Evolutionary conservation across 2,888 invertebrate species (phyloP), one percentile per base, ranked within the genome.

Genomic region (Lampropteryx suffumata): DNA sequence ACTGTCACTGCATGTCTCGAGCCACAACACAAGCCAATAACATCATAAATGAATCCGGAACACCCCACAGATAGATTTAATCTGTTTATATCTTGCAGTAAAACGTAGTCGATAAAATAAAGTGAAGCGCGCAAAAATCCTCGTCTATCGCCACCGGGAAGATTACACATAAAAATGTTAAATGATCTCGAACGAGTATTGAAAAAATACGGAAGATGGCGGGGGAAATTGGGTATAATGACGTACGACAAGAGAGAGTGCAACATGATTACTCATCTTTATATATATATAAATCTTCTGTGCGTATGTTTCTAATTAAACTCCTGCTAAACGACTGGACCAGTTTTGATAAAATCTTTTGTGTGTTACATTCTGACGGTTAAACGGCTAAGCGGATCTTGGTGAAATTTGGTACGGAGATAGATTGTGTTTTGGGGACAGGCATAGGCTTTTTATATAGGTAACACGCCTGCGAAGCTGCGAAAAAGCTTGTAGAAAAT

Each of bases 131-230:
- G 45, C 53, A 56, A 57, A 57, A 57, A 84, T 79, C 73, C 79
- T 82, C 76, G 81, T 79, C 85, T 82, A 84, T 86, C 84, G 81
- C 82, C 80, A 79, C 76, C 81, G 68, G 84, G 81, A 76, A 84
- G 85, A 88, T 89, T 88, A 89, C 86, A 89, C 89, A 89, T 89
- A 89, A 90, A 90, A 89, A 89, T 89, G 89, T 88, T 89, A 87
- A 90, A 89, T 85, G 86, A 82, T 84, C 85, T 80, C 69, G 84
- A 88, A 87, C 85, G 84, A 77, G 83, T 86, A 87, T 88, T 87
- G 88, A 86, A 89, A 90, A 86, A 88, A 84, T 79, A 75, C 74
- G 71, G 76, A 81, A 79, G 82, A 82, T 77, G 77, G 72, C 73
- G 69, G 73, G 76, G 66, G 76, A 80, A 84, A 84, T 82, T 81